Evolutionary conservation across 2,113 vertebrate species (phyloP).

Genomic region (Heterotilapia buettikoferi): DNA sequence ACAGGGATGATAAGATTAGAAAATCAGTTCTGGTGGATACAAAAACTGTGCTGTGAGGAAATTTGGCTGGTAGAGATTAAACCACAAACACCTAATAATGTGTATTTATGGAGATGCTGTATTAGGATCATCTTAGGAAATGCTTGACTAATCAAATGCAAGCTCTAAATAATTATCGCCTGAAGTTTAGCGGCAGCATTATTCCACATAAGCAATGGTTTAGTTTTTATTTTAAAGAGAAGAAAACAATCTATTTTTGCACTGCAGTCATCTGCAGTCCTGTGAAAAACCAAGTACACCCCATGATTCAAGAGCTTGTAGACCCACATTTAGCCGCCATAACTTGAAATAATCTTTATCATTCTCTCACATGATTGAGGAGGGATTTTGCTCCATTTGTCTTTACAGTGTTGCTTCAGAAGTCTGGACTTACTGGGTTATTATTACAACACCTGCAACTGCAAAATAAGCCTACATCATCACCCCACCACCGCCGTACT

Average conservation of each 20-base stretch:
- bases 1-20: background rate
- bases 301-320: background rate
- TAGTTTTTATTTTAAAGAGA: background rate
- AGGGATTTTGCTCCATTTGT: background rate
- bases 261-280: background rate
- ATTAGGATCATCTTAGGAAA: background rate
- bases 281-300: background rate
- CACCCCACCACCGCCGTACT: background rate
- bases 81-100: background rate
- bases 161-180: background rate
- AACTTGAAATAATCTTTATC: background rate
- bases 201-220: background rate
- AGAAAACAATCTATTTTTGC: background rate
- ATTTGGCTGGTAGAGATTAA: background rate
- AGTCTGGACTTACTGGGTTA: background rate
- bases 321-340: background rate
- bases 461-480: background rate
- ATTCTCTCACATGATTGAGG: background rate
- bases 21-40: background rate
- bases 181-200: background rate
- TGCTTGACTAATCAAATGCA: background rate
- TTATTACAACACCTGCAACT: background rate
- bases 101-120: background rate
- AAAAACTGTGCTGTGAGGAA: background rate
- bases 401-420: background rate